Evolutionary conservation across 2,797 vertebrate genomes (phyloP), one percentile per base, ranked within the genome.

Genomic region (Craterocephalus amniculus): DNA sequence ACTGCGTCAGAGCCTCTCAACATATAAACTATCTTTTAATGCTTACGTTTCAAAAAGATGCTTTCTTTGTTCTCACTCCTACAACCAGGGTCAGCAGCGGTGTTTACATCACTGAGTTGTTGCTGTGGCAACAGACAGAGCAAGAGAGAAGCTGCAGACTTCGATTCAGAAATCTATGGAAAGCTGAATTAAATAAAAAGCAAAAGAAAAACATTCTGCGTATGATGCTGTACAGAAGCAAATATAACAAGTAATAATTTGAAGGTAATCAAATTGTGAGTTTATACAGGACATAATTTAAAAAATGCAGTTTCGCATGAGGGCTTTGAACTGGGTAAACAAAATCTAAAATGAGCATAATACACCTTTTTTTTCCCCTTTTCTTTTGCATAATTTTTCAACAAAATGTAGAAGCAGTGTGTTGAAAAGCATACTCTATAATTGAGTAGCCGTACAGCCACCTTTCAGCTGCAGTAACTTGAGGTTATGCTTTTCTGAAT

Each of bases 91-190:
- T 78, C 87, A 43, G 68, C 20, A 1, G 9, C 31, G 0, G 61
- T 91, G 88, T 92, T 92, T 91, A 90, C 86, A 86, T 89, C 90
- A 67, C 54, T 13, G 63, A 38, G 48, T 8, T 29, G 89, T 92
- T 85, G 76, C 86, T 74, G 4, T 16, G 81, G 87, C 80, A 80
- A 91, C 90, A 84, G 83, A 83, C 78, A 55, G 74, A 74, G 16
- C 45, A 48, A 13, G 78, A 63, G 70, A 58, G 55, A 70, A 77
- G 65, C 51, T 58, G 78, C 54, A 24, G 72, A 62, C 75, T 63
- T 54, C 2, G 64, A 71, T 26, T 52, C 35, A 27, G 76, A 80
- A 78, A 72, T 72, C 77, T 36, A 72, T 78, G 75, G 75, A 64
- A 71, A 77, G 48, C 43, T 3, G 66, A 55, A 55, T n/a, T 55